Conservation (phyloP, 2,888 invertebrate species). For the Trissolcus brochymenae region DNA sequence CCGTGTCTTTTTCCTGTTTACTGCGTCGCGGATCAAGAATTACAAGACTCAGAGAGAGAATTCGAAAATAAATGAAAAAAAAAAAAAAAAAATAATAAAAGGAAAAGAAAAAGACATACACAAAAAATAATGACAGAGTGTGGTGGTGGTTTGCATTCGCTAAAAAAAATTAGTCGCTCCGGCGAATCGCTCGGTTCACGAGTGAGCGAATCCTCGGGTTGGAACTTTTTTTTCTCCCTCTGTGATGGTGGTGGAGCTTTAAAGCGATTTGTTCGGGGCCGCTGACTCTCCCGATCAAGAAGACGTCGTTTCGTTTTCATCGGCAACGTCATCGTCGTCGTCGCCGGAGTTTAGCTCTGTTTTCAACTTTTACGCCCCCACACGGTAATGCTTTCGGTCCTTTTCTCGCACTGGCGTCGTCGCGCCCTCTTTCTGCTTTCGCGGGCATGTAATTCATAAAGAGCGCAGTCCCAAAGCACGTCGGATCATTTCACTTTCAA, state of each 20-base stretch:
- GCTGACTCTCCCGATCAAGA: constrained; percentile 44
- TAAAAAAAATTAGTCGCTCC: constrained; percentile 34
- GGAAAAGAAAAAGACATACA: neutral
- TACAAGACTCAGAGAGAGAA: too few relatives aligned
- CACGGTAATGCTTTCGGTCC: neutral
- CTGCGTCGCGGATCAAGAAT: too few relatives aligned
- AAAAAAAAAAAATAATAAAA: too few relatives aligned
- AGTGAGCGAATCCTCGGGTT: constrained; percentile 52
- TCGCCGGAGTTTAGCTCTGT: constrained; percentile 60
- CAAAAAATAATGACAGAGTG: constrained; percentile 21
- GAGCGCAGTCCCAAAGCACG: constrained; percentile 52
- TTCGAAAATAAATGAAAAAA: too few relatives aligned
- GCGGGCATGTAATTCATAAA: constrained; percentile 65
- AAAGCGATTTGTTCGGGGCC: constrained; percentile 54
- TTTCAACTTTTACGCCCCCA: constrained; percentile 41
- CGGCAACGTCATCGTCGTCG: constrained; percentile 52
- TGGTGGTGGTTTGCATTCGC: constrained; percentile 19
- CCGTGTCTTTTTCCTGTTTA: too few relatives aligned
- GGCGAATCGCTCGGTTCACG: constrained; percentile 46
- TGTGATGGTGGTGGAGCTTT: constrained; percentile 49
- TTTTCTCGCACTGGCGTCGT: constrained; percentile 42
- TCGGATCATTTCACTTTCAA: constrained; percentile 69
- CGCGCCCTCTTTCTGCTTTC: constrained; percentile 56
- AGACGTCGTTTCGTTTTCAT: constrained; percentile 45
- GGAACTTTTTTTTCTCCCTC: constrained; percentile 46